These are phyloP conservation scores for Reticulitermes lucifugus DNA, from an alignment of 2,888 invertebrate species.

Conservation along the genomic window DNA sequence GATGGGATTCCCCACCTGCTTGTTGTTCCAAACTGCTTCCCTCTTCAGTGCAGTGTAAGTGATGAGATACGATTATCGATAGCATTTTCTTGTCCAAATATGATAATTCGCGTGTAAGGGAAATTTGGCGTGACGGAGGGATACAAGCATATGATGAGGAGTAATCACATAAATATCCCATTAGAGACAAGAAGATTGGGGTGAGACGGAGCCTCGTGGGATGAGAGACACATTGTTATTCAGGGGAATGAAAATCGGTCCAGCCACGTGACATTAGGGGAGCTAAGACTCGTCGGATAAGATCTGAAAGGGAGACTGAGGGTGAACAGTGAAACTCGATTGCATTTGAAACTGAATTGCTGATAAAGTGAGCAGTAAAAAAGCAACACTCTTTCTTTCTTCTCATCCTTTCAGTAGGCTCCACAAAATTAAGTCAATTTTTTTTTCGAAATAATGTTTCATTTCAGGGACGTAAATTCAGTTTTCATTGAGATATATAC, in stretches of 20 bases:
- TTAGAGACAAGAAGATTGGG: slow-evolving; percentile 35
- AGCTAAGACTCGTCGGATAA: neutral
- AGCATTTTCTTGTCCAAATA: slow-evolving; percentile 6
- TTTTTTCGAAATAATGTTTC: too few species aligned
- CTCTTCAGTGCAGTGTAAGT: neutral
- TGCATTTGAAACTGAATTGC: slow-evolving; percentile 17
- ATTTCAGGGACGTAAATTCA: too few species aligned
- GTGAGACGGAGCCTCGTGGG: neutral
- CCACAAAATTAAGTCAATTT: too few species aligned
- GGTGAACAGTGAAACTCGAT: slow-evolving; percentile 7
- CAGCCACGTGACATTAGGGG: slow-evolving; percentile 17
- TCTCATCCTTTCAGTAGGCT: neutral
- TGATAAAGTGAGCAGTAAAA: neutral
- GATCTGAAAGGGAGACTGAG: neutral
- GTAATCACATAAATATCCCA: slow-evolving; percentile 50
- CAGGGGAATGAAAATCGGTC: slow-evolving; percentile 3
- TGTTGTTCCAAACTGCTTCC: too few species aligned
- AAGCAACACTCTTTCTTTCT: neutral
- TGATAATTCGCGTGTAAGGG: neutral
- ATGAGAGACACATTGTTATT: slow-evolving; percentile 10
- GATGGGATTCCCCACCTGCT: too few species aligned
- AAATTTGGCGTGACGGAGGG: slow-evolving; percentile 42
- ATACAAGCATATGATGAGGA: slow-evolving; percentile 40
- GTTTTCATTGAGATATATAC: too few species aligned
- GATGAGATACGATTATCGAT: neutral